Evolutionary conservation across 2,888 invertebrate species (phyloP).

Genomic region (Acanthococcus lagerstroemiae): DNA sequence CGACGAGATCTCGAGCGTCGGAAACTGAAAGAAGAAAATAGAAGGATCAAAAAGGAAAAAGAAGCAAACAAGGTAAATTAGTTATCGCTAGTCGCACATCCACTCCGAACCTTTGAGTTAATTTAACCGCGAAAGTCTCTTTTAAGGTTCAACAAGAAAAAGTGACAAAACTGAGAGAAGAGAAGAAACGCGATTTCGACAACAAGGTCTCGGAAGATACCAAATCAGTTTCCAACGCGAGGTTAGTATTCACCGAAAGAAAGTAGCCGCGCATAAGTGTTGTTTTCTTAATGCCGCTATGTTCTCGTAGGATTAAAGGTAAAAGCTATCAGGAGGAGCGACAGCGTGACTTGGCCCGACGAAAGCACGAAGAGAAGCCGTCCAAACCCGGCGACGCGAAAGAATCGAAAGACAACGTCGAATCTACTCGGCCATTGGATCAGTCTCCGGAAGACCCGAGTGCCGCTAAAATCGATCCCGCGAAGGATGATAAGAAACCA

Average conservation of each 20-base stretch:
- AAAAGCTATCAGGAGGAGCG: conserved; percentile 37
- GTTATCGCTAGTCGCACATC: no score
- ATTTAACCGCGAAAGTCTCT: no score
- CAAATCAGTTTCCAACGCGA: not conserved
- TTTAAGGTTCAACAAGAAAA: no score
- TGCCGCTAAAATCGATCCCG: not conserved
- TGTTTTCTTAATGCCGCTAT: not conserved
- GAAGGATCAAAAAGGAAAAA: conserved; percentile 37
- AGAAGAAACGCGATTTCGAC: no score
- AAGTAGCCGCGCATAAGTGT: not conserved
- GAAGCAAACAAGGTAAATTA: conserved; percentile 10
- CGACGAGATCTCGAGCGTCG: conserved; percentile 41
- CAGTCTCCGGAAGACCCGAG: not conserved
- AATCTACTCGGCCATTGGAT: not conserved
- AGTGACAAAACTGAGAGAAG: no score
- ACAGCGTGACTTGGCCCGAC: conserved; percentile 25
- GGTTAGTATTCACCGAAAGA: no score
- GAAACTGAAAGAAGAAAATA: conserved; percentile 41
- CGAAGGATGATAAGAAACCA: not conserved
- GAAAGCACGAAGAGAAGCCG: conserved; percentile 17
- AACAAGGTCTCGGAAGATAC: conserved; percentile 30
- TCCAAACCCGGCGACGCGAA: not conserved
- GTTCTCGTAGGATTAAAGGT: conserved; percentile 22
- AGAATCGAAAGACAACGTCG: conserved; percentile 12
- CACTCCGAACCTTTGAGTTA: no score